Conservation (phyloP, 2,797 vertebrate species). For the Aratinga solstitialis region DNA sequence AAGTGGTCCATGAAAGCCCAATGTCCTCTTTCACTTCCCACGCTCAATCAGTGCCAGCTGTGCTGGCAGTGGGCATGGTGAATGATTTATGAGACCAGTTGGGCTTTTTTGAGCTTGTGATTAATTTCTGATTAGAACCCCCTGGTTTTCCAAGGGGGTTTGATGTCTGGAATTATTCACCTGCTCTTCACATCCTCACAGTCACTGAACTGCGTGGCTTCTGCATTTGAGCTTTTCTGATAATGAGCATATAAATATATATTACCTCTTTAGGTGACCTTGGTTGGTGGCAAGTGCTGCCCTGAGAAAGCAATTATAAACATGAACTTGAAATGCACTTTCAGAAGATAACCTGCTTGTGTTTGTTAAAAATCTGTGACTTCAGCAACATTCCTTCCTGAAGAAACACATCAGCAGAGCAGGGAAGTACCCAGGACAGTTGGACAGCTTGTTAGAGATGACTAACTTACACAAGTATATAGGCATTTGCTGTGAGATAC, state of each 20-base stretch:
- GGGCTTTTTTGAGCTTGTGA: background rate
- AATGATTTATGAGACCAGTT: background rate
- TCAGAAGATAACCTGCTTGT: background rate
- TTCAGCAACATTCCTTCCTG: background rate
- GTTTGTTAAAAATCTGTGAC: background rate
- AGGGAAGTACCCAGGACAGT: background rate
- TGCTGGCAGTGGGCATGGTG: background rate
- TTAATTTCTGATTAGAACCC: background rate
- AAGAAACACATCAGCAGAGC: background rate
- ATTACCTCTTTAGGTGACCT: background rate
- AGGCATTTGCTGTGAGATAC: background rate
- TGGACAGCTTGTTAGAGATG: background rate
- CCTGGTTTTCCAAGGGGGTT: background rate
- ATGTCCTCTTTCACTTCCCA: background rate
- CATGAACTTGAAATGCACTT: background rate
- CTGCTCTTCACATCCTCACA: background rate
- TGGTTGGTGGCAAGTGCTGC: rapidly evolving
- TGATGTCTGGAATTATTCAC: background rate
- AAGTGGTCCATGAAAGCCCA: background rate
- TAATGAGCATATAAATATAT: background rate
- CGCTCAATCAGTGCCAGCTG: background rate
- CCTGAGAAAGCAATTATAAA: background rate
- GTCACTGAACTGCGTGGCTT: background rate
- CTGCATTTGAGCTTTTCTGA: background rate
- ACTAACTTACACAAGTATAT: background rate